Evolutionary conservation across 2,888 invertebrate species (phyloP).

Genomic region (Eurytoma californica): DNA sequence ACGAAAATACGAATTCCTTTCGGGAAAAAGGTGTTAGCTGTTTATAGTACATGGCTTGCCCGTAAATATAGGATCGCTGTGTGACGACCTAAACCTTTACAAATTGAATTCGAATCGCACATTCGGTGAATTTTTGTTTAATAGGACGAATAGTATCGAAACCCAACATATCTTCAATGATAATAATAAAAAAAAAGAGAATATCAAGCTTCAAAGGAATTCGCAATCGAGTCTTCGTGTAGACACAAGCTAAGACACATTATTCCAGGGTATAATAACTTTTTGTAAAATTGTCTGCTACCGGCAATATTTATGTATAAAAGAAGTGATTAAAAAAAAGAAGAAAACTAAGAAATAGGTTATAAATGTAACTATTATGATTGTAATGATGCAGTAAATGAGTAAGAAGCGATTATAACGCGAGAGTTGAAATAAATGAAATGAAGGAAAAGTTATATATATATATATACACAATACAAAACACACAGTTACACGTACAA

Average conservation of each 20-base stretch:
- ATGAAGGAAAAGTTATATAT: conserved; percentile 25
- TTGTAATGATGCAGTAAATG: conserved; percentile 49
- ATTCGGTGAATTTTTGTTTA: conserved; percentile 24
- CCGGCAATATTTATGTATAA: conserved; percentile 68
- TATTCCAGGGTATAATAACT: conserved; percentile 70
- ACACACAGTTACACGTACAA: conserved; percentile 46
- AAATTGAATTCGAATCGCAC: background rate
- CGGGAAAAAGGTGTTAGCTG: background rate
- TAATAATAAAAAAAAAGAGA: conserved; percentile 33
- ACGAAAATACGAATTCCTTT: conserved; percentile 36
- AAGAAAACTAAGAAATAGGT: conserved; percentile 40
- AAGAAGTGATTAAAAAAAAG: conserved; percentile 50
- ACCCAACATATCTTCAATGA: conserved; percentile 38
- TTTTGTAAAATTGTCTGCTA: conserved; percentile 69
- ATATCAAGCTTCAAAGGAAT: conserved; percentile 36
- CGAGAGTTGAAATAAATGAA: conserved; percentile 6
- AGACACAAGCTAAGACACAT: conserved; percentile 60
- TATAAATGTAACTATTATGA: conserved; percentile 55
- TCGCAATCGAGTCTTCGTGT: conserved; percentile 38
- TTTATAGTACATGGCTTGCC: background rate
- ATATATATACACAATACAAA: conserved; percentile 27
- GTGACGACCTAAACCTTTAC: conserved; percentile 2
- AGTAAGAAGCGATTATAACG: conserved; percentile 13
- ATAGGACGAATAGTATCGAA: conserved; percentile 19
- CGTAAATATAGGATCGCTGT: background rate